Evolutionary conservation across 2,113 vertebrate genomes (phyloP).

Genomic region (Cyanocitta stelleri): DNA sequence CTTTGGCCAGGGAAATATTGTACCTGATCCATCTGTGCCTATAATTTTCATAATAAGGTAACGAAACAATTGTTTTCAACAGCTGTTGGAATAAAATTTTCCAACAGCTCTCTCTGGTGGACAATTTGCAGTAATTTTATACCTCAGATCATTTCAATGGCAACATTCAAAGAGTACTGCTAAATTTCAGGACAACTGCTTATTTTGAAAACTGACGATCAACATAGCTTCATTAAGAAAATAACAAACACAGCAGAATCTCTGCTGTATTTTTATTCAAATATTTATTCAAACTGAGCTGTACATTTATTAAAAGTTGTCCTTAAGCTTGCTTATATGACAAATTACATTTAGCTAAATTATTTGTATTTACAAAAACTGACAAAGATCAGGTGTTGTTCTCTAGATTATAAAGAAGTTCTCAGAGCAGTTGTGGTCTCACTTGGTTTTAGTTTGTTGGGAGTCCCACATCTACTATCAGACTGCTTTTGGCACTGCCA

Average conservation of each 20-base stretch:
- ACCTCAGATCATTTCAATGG: neutral
- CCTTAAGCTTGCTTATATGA: neutral
- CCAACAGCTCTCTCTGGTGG: conserved; percentile 71
- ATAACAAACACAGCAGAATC: neutral
- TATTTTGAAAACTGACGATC: neutral
- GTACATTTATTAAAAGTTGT: neutral
- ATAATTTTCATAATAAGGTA: neutral
- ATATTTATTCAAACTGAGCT: neutral
- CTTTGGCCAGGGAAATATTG: neutral
- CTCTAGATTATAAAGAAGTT: neutral
- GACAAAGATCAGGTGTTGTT: neutral
- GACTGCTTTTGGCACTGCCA: neutral
- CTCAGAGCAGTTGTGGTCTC: neutral
- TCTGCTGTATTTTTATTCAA: neutral
- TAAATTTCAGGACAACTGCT: neutral
- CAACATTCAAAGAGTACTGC: neutral
- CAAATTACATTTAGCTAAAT: neutral
- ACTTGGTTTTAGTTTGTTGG: neutral
- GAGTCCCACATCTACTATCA: neutral
- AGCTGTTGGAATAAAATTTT: conserved; percentile 7
- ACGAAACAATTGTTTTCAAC: neutral
- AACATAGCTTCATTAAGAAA: neutral
- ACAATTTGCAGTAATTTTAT: neutral
- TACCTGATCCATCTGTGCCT: neutral
- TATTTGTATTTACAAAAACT: neutral